Percentiles rank a stretch among this genome's conserved stretches.
Conservation (phyloP, 2,888 invertebrate species). For the Cantharis rufa region DNA sequence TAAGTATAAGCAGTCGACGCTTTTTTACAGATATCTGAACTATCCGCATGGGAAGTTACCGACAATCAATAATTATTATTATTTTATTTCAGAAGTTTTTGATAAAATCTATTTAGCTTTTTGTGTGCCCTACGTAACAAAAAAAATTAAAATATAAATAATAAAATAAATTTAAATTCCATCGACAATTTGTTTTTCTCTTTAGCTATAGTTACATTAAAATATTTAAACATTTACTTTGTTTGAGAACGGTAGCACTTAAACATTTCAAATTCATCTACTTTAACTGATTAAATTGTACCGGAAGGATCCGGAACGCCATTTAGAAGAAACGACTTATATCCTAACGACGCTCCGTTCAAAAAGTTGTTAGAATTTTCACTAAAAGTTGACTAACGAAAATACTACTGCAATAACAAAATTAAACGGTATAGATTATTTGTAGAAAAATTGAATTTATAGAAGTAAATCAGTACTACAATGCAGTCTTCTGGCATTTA, state of each 20-base stretch:
- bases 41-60: neutral
- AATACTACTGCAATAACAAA: neutral
- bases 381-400: neutral
- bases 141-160: neutral
- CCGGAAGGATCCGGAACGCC: constrained; percentile 1
- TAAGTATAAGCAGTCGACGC: neutral
- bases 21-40: neutral
- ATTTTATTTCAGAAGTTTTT: too few species aligned
- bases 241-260: neutral
- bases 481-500: too few species aligned
- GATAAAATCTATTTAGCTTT: too few species aligned
- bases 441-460: too few species aligned
- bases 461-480: too few species aligned
- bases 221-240: neutral
- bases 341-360: neutral
- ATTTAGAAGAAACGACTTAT: constrained; percentile 2
- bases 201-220: neutral
- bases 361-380: neutral
- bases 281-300: constrained; percentile 3
- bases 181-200: neutral
- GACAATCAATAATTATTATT: neutral
- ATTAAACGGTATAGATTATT: neutral
- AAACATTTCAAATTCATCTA: neutral
- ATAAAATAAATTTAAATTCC: neutral
- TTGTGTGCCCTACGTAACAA: neutral